A percentile compares a stretch with the other conserved stretches of the same genome.
Evolutionary conservation across 1,140 invertebrate genomes (phyloP).

Genomic region (Dinoponera quadriceps): DNA sequence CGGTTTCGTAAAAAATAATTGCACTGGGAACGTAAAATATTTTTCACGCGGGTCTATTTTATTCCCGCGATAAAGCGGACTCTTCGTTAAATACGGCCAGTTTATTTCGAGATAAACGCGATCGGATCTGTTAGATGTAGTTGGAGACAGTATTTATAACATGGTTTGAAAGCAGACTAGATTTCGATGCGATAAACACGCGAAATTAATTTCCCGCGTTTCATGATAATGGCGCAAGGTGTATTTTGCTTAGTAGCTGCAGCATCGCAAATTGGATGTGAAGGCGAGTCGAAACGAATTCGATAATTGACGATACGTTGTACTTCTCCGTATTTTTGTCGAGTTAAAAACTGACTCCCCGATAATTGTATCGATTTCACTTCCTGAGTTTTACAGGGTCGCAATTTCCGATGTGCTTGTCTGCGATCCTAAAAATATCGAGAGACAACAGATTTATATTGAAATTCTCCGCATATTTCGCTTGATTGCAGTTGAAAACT

Average conservation of each 20-base stretch:
- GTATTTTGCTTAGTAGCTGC: background rate
- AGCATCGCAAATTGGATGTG: background rate
- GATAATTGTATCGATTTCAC: background rate
- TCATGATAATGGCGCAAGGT: too few species aligned
- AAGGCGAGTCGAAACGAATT: background rate
- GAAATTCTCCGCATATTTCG: background rate
- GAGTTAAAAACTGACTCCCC: background rate
- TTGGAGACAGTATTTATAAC: background rate
- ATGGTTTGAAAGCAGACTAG: background rate
- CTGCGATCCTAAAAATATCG: background rate
- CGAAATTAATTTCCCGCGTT: background rate
- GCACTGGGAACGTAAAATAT: background rate
- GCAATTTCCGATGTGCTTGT: background rate
- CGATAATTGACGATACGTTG: background rate
- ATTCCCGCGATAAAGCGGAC: background rate
- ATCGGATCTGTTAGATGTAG: background rate
- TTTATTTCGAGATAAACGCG: background rate
- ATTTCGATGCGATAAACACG: slow-evolving; percentile 20
- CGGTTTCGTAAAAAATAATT: background rate
- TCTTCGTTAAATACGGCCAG: background rate
- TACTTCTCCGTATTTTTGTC: background rate
- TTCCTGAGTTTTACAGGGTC: background rate
- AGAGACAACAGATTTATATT: slow-evolving; percentile 6
- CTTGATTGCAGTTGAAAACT: background rate
- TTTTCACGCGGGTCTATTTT: background rate